Evolutionary conservation across 2,113 vertebrate species (phyloP), one percentile per base, ranked within the genome.

Genomic region (Rhombomys opimus): DNA sequence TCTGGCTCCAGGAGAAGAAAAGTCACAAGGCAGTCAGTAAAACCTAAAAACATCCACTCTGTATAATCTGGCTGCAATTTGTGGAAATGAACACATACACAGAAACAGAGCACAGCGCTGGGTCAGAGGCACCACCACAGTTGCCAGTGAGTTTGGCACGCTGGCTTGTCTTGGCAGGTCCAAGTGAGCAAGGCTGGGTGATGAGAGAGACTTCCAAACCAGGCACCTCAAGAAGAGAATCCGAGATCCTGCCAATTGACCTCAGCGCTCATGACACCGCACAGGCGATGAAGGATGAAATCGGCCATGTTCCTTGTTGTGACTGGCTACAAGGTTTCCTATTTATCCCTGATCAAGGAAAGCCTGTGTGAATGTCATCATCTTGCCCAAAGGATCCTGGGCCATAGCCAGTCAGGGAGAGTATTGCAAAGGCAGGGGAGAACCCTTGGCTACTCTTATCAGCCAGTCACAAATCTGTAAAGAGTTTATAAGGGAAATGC

Each of bases 21-120:
- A 84, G 75, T 92, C 97, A 95, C 63, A 72, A 77, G 94, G 73
- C 63, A 80, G 75, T 75, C n/a, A 32, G 46, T 75, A 68, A 95
- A 95, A 88, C 38, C 73, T 41, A 57, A 87, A 87, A 78, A 27
- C 32, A 11, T 59, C 87, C n/a, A 50, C 82, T 38, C 72, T 14
- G 25, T 52, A 32, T 27, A 35, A 57, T 46, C 20, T 52, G 17
- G 11, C 5, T 86, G 93, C 63, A 35, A 32, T 63, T 81, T 61
- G 14, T n/a, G 46, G 52, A 93, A 85, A 23, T 35, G 20, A 77
- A 57, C 30, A 38, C 65, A 17, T 0, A 46, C 5, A 8, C 18
- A 2, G n/a, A 82, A 61, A 59, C 30, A 22, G 59, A 20, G 3
- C 0, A 15, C 35, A 23, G 9, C 0, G 0, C 78, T 30, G 30